These are phyloP conservation scores for Petrocephalus schoutedeni DNA, from an alignment of 2,797 vertebrate species.

Conservation along the genomic window DNA sequence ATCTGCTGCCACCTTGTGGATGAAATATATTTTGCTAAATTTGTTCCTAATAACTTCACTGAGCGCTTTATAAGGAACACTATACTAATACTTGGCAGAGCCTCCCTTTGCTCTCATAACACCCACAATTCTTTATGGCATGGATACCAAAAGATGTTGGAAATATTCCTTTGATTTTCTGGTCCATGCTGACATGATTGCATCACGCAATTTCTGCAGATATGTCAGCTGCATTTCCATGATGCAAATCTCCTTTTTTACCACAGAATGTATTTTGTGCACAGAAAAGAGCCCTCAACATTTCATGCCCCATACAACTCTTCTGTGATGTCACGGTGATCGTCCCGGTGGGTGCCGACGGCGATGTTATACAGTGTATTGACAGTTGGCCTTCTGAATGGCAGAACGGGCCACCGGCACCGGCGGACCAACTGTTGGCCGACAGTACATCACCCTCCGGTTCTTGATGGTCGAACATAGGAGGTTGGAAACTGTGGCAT, in stretches of 20 bases:
- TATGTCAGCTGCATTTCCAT: background rate
- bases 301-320: no score
- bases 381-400: no score
- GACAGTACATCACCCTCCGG: no score
- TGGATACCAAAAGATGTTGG: background rate
- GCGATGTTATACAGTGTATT: no score
- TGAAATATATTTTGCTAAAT: background rate
- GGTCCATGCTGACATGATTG: background rate
- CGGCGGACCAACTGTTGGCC: no score
- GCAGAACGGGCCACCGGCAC: no score
- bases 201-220: background rate
- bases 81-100: background rate
- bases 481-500: no score
- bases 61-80: background rate
- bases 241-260: background rate
- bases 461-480: no score
- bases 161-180: background rate
- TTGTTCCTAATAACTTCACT: background rate
- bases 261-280: background rate
- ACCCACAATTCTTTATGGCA: background rate
- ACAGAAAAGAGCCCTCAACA: no score
- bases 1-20: background rate
- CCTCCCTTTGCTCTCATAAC: background rate
- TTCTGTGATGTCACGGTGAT: no score
- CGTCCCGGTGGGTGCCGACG: no score